phyloP scores from a whole-genome alignment of 2,113 vertebrate species.

The Blennius ocellaris region DNA sequence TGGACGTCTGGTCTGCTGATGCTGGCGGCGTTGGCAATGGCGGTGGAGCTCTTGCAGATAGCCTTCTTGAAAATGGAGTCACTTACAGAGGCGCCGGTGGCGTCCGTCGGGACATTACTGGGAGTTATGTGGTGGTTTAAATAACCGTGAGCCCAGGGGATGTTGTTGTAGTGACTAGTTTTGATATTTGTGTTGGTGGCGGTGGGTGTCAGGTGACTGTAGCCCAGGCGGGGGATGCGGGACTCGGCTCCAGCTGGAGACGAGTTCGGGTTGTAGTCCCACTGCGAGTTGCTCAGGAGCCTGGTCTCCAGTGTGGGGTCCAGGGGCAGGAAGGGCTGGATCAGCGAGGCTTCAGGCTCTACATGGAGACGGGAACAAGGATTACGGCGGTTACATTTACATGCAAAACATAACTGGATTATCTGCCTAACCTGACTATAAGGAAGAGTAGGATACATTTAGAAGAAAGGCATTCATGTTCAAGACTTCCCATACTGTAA shows the following conservation, averaged over 20 bases:
- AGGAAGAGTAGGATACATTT: slow-evolving; percentile 22
- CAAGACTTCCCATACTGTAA: slow-evolving; percentile 36
- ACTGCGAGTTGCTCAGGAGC: slow-evolving; percentile 48
- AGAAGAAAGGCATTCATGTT: slow-evolving; percentile 37
- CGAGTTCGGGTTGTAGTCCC: slow-evolving; percentile 6
- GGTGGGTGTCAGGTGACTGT: neutral
- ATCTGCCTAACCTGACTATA: slow-evolving; percentile 27
- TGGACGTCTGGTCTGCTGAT: slow-evolving; percentile 16
- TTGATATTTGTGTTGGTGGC: neutral
- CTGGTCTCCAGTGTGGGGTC: slow-evolving; percentile 53
- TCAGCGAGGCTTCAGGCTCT: slow-evolving; percentile 55
- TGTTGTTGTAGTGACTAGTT: slow-evolving; percentile 46
- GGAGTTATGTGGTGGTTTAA: slow-evolving; percentile 29
- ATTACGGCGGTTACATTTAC: slow-evolving; percentile 39
- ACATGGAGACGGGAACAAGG: slow-evolving; percentile 13
- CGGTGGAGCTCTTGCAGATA: neutral
- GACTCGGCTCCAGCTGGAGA: neutral
- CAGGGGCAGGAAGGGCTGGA: slow-evolving; percentile 59
- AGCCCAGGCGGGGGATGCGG: slow-evolving; percentile 38
- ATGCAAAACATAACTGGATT: slow-evolving; percentile 52
- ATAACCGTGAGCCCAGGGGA: slow-evolving; percentile 48
- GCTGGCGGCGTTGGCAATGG: neutral
- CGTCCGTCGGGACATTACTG: slow-evolving; percentile 29
- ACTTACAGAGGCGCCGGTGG: neutral
- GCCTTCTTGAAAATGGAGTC: slow-evolving; percentile 23